Evolutionary conservation across 2,113 vertebrate species (phyloP).

Genomic region (Cynocephalus volans): DNA sequence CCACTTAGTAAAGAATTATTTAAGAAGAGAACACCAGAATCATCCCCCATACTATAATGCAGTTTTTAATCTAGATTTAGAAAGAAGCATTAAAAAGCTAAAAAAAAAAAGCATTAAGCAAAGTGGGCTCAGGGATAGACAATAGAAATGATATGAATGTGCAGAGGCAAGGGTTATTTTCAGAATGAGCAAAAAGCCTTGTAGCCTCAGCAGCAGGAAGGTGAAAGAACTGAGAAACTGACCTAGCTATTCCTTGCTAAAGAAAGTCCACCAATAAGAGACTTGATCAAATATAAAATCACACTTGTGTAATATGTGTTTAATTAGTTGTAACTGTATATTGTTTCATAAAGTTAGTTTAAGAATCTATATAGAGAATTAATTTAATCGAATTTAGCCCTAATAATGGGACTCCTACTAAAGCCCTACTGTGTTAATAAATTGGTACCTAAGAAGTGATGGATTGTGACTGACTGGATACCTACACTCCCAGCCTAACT

Average conservation of each 20-base stretch:
- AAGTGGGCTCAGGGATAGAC: conserved; percentile 6
- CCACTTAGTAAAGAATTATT: neutral
- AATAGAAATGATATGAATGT: conserved; percentile 47
- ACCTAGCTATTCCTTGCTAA: neutral
- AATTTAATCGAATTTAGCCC: conserved; percentile 9
- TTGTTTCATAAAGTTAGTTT: conserved; percentile 51
- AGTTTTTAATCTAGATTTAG: conserved; percentile 44
- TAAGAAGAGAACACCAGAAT: conserved; percentile 14
- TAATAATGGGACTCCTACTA: neutral
- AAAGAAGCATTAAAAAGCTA: conserved; percentile 49
- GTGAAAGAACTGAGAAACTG: neutral
- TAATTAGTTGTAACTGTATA: neutral
- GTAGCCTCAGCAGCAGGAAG: neutral
- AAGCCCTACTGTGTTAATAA: neutral
- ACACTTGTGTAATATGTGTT: neutral
- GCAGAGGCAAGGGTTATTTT: conserved; percentile 48
- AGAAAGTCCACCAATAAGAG: conserved; percentile 5
- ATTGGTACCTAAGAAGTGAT: neutral
- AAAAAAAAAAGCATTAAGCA: conserved; percentile 38
- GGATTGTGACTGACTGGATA: neutral
- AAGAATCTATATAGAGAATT: conserved; percentile 45
- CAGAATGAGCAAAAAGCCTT: conserved; percentile 54
- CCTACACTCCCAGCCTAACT: neutral
- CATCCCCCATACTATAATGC: neutral
- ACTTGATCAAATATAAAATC: conserved; percentile 51